These are phyloP conservation scores for Danio kyathit DNA, from an alignment of 2,797 vertebrate species.

Conservation along the genomic window DNA sequence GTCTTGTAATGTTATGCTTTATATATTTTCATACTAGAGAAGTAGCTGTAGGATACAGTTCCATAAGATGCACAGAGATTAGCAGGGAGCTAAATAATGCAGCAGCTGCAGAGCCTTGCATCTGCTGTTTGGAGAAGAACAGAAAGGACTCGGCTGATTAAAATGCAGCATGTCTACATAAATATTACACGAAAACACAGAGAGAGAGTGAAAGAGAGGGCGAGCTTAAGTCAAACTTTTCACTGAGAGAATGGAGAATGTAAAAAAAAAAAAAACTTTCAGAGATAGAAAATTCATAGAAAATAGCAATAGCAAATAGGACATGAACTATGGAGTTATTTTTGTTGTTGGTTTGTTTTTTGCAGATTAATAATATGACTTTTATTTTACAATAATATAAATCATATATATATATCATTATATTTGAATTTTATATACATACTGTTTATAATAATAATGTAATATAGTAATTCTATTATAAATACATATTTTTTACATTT, in stretches of 20 bases:
- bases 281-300: background rate
- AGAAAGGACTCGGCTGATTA: background rate
- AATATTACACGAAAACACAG: slow-evolving; percentile 18
- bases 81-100: background rate
- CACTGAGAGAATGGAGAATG: background rate
- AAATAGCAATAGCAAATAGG: too few species aligned
- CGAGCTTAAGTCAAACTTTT: background rate
- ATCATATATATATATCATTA: too few species aligned
- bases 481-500: too few species aligned
- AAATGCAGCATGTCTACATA: slow-evolving; percentile 19
- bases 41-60: background rate
- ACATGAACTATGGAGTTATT: too few species aligned
- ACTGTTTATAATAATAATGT: too few species aligned
- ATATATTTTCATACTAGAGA: background rate
- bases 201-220: background rate
- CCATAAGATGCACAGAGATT: background rate
- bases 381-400: too few species aligned
- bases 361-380: too few species aligned
- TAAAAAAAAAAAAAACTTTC: background rate
- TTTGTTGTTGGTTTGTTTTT: too few species aligned
- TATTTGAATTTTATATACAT: too few species aligned
- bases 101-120: background rate
- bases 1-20: too few species aligned
- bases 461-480: too few species aligned
- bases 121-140: background rate